These are phyloP conservation scores for Coptodon bakossiorum DNA, from an alignment of 2,113 vertebrate species.

Conservation along the genomic window DNA sequence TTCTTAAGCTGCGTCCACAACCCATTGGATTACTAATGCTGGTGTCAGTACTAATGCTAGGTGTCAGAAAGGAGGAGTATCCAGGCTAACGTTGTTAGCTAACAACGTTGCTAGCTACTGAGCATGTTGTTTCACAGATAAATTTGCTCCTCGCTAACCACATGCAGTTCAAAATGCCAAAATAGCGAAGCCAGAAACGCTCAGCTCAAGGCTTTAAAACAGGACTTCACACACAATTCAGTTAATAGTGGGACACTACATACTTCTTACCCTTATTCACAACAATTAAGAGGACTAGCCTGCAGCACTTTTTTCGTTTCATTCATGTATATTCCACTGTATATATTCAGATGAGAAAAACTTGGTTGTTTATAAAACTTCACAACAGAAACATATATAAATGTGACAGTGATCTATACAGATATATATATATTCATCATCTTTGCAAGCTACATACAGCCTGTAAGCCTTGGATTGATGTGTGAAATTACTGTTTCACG, in stretches of 20 bases:
- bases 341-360: not conserved
- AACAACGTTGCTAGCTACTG: not conserved
- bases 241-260: not conserved
- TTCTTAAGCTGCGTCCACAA: not conserved
- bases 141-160: not conserved
- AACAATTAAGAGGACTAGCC: not conserved
- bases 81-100: not conserved
- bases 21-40: not conserved
- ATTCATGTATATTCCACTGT: not conserved
- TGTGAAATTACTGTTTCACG: not conserved
- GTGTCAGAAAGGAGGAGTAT: not conserved
- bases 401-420: not conserved
- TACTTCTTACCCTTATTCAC: not conserved
- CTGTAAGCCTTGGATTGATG: not conserved
- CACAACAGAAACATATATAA: not conserved
- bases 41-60: not conserved
- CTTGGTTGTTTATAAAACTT: not conserved
- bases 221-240: not conserved
- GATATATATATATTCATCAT: not conserved
- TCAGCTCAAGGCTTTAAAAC: not conserved
- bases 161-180: not conserved
- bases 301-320: not conserved
- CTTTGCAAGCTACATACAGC: not conserved
- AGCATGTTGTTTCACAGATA: not conserved
- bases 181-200: not conserved